phyloP scores from a whole-genome alignment of 1,140 invertebrate species.

The Lithobius niger region DNA sequence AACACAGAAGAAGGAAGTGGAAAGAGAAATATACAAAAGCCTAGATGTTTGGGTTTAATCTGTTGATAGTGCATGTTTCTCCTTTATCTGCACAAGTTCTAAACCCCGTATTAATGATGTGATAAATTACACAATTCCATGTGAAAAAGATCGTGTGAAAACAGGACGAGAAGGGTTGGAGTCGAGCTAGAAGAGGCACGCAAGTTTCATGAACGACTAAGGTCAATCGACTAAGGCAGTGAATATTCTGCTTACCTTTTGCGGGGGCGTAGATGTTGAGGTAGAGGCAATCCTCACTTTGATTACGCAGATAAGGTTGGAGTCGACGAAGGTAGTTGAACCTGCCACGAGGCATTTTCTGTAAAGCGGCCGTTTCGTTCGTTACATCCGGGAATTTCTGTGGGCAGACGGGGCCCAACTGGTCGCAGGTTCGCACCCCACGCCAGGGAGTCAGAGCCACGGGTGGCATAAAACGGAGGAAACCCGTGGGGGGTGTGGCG shows the following conservation, averaged over 20 bases:
- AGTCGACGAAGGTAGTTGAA: conserved; percentile 73
- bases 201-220: too few species aligned
- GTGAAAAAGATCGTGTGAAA: too few species aligned
- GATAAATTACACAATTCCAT: too few species aligned
- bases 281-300: conserved; percentile 93
- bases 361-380: conserved; percentile 47
- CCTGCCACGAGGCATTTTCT: conserved; percentile 67
- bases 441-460: conserved; percentile 79
- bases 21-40: too few species aligned
- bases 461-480: conserved; percentile 85
- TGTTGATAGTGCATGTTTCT: too few species aligned
- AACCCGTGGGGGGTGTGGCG: conserved; percentile 78
- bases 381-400: conserved; percentile 62
- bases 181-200: too few species aligned
- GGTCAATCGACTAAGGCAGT: not conserved
- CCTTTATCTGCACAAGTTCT: too few species aligned
- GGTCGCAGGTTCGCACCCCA: conserved; percentile 58
- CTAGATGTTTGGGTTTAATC: too few species aligned
- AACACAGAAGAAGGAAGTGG: too few species aligned
- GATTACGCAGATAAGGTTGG: conserved; percentile 69
- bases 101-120: too few species aligned
- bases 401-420: conserved; percentile 71
- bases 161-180: too few species aligned
- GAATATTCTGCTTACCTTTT: conserved; percentile 56
- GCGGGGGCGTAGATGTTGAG: conserved; percentile 91